Evolutionary conservation across 2,888 invertebrate genomes (phyloP), one percentile per base, ranked within the genome.

Genomic region (Pterostichus niger): DNA sequence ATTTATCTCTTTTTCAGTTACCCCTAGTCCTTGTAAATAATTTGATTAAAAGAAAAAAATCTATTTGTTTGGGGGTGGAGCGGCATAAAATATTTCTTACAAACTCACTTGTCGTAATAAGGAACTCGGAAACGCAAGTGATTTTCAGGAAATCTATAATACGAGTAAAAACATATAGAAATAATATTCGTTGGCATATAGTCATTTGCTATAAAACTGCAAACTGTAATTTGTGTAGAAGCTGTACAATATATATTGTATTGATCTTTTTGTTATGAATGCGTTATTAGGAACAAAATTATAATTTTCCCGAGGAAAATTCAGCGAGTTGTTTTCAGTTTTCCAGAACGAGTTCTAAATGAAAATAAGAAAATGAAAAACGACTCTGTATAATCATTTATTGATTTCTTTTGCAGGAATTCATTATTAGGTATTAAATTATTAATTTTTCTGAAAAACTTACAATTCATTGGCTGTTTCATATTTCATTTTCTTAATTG

Each of bases 291-390:
- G 71, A 46, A 49, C 17, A 71, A 71, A 71, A 71, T 71, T 71
- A 71, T 71, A 71, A 71, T 71, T 71, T 71, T 71, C 46, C 46
- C 46, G 17, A 40, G 71, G 46, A 71, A 68, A 44, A 13, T 59
- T 44, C 44, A 68, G 13, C 44, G 68, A 71, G 46, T 71, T 71
- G 71, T 71, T 71, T 71, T 71, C 71, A 71, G 71, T 71, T 71
- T 71, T 71, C 44, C 46, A 44, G 46, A 71, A 49, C 71, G 76
- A 52, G 76, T 61, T 75, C 49, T 52, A 75, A 75, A 52, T 52
- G 75, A 75, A 75, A 75, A 75, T 75, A 75, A 75, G 75, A 75
- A 75, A 75, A 75, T 75, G 75, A 75, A 75, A 75, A 79, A 79
- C 64, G 46, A 61, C 64, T 64, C 35, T 17, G 46, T 33, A 61